Percentiles rank a stretch among this genome's conserved stretches.
These are phyloP conservation scores for Marmota flaviventris DNA, from an alignment of 2,113 vertebrate genomes.

Conservation along the genomic window DNA sequence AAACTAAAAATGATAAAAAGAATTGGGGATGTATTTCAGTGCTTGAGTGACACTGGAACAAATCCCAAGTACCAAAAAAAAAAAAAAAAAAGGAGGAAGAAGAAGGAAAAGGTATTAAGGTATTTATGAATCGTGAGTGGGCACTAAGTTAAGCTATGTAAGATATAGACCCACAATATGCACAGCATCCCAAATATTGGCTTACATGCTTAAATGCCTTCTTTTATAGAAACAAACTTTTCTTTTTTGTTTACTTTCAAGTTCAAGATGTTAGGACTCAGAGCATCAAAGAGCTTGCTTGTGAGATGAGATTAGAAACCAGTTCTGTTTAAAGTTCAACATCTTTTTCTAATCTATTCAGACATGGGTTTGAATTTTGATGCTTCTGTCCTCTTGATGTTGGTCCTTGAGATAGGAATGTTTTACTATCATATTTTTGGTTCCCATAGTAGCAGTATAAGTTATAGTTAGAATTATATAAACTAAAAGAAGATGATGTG, in stretches of 20 bases:
- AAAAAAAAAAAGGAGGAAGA: too few relatives aligned
- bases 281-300: background rate
- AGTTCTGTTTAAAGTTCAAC: background rate
- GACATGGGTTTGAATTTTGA: background rate
- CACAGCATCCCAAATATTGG: background rate
- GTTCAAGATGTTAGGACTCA: background rate
- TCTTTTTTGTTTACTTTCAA: background rate
- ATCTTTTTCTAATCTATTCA: background rate
- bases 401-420: background rate
- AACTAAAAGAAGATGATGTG: background rate
- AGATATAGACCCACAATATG: rapidly evolving
- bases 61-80: too few relatives aligned
- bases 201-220: background rate
- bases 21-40: too few relatives aligned
- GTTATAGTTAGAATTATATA: background rate
- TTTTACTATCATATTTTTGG: background rate
- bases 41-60: too few relatives aligned
- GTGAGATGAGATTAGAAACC: background rate
- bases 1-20: too few relatives aligned
- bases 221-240: background rate
- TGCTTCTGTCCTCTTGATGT: background rate
- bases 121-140: too few relatives aligned
- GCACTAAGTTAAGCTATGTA: too few relatives aligned
- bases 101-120: too few relatives aligned
- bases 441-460: background rate